Evolutionary conservation across 2,113 vertebrate genomes (phyloP), one percentile per base, ranked within the genome.

Genomic region (Seriola aureovittata): DNA sequence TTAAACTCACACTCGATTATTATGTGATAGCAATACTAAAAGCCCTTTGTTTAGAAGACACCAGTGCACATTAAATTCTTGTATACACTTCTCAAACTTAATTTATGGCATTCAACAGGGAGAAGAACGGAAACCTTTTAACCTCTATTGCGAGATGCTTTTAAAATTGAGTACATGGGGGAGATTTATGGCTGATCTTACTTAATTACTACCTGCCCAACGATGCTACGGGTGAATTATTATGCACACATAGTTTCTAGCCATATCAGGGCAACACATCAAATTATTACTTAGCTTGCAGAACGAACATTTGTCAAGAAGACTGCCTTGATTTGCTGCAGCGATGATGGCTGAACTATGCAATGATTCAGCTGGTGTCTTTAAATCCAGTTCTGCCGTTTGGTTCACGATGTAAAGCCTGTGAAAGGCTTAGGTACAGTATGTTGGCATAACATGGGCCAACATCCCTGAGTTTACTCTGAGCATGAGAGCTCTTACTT

Each of bases 191-290:
- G 78, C 72, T 60, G 73, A 80, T 87, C 64, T 16, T 19, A 65
- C 75, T 82, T 94, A 95, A 95, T 93, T 91, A 87, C 91, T 92
- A 95, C 92, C 93, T 94, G 90, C 83, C 86, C 84, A 46, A 69
- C 54, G 71, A 89, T 75, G 88, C 88, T 65, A 50, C 19, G 21
- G 84, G 77, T 93, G 91, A 94, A 93, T 92, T 92, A 92, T 86
- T 75, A 85, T 75, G 69, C 64, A 58, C 72, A 59, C 76, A 85
- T 86, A 88, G 70, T 89, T 91, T 71, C 72, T 83, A 29, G 55
- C 70, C 36, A 65, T 70, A 85, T 82, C 38, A 79, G 70, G 80
- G 82, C 82, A 91, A 44, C 76, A 14, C 66, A 81, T 89, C 89
- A 91, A 91, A 83, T 84, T 87, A 80, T 92, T 90, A 91, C 88